phyloP scores from a whole-genome alignment of 2,113 vertebrate genomes.

The Amazona vittata region DNA sequence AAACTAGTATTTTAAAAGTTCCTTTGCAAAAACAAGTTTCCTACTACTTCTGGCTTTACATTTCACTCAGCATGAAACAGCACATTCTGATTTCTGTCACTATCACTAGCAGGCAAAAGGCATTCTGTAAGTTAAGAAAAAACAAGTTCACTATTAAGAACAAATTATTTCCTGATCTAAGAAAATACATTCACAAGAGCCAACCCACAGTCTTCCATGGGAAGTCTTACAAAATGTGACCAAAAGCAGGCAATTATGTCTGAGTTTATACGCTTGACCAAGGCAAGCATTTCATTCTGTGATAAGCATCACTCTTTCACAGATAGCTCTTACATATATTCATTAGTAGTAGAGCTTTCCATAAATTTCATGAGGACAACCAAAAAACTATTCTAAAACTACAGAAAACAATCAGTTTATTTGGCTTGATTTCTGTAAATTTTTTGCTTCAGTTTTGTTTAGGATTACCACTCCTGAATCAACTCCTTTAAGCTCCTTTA shows the following conservation, averaged over 20 bases:
- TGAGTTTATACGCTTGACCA: rapidly evolving
- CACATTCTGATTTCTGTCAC: neutral
- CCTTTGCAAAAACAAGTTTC: neutral
- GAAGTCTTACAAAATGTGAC: neutral
- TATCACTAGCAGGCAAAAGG: neutral
- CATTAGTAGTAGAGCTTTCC: neutral
- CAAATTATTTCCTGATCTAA: neutral
- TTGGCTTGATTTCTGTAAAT: neutral
- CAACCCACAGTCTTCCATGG: neutral
- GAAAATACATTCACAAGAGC: neutral
- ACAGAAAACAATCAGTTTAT: neutral
- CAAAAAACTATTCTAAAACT: neutral
- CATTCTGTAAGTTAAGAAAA: neutral
- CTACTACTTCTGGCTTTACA: neutral
- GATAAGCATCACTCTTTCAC: neutral
- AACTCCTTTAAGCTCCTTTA: neutral
- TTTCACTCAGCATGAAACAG: neutral
- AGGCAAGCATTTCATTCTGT: neutral
- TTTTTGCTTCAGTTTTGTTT: neutral
- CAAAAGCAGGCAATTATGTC: neutral
- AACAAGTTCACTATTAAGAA: neutral
- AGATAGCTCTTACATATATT: neutral
- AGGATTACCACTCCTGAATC: neutral
- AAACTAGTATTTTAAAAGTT: neutral
- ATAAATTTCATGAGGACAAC: rapidly evolving